Base-by-base conservation (phyloP, 2,888 invertebrate genomes). In the Yponomeuta malinellus region DNA sequence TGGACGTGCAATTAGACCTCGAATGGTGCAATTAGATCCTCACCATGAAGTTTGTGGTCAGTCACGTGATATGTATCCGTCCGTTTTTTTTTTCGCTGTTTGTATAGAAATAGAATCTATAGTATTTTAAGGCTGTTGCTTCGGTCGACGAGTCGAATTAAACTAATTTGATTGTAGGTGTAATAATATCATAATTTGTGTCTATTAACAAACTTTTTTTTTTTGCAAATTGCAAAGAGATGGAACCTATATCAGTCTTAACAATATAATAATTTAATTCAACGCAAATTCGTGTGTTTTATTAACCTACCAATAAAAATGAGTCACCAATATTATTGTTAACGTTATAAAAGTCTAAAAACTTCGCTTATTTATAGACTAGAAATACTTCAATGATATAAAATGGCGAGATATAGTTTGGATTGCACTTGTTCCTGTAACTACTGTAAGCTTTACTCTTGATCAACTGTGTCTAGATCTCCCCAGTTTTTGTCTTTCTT, bases 231-330 rank as follows among this genome's bases (percentile, higher is more conserved):
- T 63, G 6, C 43, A 15, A 69, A 69, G 63, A 69, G 59, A 63
- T 69, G 63, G 48, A 82, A 81, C 73, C 78, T 78, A 79, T 79
- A 76, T 83, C 87, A 87, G 87, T 87, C 87, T 86, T 85, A 82
- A 75, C 73, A 78, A 79, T 79, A 80, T 72, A 80, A 73, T 73
- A 48, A 71, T 63, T 52, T 15, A 63, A 63, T 63, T 33, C 69
- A 69, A 69, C 29, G 10, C 31, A 48, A 68, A 68, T 3, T 29
- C 10, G 29, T 48, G 48, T 48, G 43, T 48, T 68, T 48, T 68
- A 48, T 31, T 31, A 52, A 9, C 31, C 8, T 68, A 12, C 48
- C 37, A 66, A 71, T 71, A 63, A 71, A 65, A 43, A 70, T 65
- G 64, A 73, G 72, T 71, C 78, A 76, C 75, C 74, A 71, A 73